Conservation (phyloP, 2,113 vertebrate genomes). For the Aphyosemion australe region DNA sequence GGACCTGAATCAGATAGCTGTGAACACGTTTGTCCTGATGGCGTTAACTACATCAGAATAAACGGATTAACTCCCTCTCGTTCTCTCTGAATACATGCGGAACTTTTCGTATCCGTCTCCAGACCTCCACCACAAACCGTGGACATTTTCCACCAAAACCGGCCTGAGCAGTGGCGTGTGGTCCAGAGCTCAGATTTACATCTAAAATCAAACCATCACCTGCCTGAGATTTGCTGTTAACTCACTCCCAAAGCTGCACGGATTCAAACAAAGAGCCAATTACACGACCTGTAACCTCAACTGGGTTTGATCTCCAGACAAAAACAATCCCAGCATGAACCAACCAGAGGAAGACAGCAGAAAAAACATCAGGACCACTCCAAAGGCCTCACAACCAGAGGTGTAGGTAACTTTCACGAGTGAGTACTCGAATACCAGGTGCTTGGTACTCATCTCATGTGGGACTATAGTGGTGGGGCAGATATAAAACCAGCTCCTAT, state of each 20-base stretch:
- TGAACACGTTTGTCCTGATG: constrained; percentile 47
- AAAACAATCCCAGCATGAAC: constrained; percentile 8
- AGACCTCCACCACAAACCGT: constrained; percentile 25
- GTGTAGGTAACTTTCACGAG: too few relatives aligned
- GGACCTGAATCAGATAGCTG: constrained; percentile 62
- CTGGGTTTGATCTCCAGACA: background rate
- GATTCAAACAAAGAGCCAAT: background rate
- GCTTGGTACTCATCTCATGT: too few relatives aligned
- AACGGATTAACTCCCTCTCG: constrained; percentile 42
- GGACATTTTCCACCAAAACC: constrained; percentile 49
- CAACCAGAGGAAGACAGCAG: constrained; percentile 34
- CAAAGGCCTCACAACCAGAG: constrained; percentile 34
- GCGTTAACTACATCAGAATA: constrained; percentile 39
- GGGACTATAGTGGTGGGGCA: too few relatives aligned
- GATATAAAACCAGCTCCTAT: too few relatives aligned
- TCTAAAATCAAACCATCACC: too few relatives aligned
- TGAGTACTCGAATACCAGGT: too few relatives aligned
- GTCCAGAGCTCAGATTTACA: background rate
- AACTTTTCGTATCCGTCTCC: constrained; percentile 45
- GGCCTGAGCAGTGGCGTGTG: background rate
- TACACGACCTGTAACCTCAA: background rate
- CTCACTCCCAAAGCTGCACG: too few relatives aligned
- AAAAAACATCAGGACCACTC: constrained; percentile 33
- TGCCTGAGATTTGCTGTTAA: background rate
- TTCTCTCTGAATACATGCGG: constrained; percentile 33